phyloP scores from a whole-genome alignment of 2,797 vertebrate species.

The Etheostoma nigrum region DNA sequence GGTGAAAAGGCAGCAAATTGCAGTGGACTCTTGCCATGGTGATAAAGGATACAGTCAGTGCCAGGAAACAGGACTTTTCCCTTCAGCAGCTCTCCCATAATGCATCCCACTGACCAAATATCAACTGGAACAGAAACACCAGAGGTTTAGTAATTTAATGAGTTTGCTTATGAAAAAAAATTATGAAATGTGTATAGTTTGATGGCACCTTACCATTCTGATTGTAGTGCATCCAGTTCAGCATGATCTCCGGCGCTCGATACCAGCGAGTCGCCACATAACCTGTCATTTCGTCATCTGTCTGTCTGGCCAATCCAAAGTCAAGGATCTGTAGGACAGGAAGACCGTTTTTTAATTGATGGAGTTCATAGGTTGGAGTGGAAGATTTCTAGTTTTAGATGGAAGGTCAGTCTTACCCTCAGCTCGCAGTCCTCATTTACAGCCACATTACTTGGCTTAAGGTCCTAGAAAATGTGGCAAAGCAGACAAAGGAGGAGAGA shows the following conservation, averaged over 20 bases:
- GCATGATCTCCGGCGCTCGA: slow-evolving; percentile 97
- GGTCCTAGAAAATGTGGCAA: slow-evolving; percentile 84
- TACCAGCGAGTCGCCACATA: slow-evolving; percentile 99
- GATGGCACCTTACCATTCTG: slow-evolving; percentile 89
- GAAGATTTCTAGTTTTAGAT: slow-evolving; percentile 8
- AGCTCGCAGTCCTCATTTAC: slow-evolving; percentile 99
- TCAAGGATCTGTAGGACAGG: slow-evolving; percentile 91
- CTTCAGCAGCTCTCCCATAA: slow-evolving; percentile 98
- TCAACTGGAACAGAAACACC: slow-evolving; percentile 88
- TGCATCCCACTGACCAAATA: slow-evolving; percentile 99
- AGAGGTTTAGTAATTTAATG: background rate
- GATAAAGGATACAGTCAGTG: slow-evolving; percentile 97
- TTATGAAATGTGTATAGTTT: background rate
- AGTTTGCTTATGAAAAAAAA: background rate
- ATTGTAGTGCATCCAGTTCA: slow-evolving; percentile 99
- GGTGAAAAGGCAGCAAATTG: slow-evolving; percentile 11
- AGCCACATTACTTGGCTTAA: slow-evolving; percentile 98
- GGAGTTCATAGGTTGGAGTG: background rate
- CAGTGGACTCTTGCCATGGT: slow-evolving; percentile 1
- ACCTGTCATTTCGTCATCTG: slow-evolving; percentile 98
- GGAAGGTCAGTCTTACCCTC: slow-evolving; percentile 85
- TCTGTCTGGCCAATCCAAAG: slow-evolving; percentile 96
- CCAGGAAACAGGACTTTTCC: slow-evolving; percentile 98
- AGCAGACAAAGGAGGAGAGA: background rate
- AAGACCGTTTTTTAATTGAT: background rate